Base-by-base conservation (phyloP, 2,113 vertebrate genomes). In the Setophaga coronata region DNA sequence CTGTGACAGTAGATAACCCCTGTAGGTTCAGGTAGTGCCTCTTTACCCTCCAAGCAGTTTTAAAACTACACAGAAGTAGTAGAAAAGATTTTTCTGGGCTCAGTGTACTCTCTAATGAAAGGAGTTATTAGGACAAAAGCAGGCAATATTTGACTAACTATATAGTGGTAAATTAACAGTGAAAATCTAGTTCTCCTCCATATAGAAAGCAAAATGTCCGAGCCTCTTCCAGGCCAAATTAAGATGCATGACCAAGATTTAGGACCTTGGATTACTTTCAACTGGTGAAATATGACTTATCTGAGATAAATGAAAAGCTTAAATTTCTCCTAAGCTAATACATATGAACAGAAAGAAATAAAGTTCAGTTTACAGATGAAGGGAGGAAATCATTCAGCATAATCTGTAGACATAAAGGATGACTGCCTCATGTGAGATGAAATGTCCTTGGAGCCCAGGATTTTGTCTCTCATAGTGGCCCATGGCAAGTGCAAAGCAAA, bases 271-370 rank as follows among this genome's bases (percentile, higher is more conserved):
- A 54, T 90, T 90, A 82, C 77, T 95, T 95, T 80, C 95, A 79
- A 60, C 23, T 67, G 64, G 45, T 79, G 72, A 73, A 91, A 82
- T 89, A 57, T 58, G 58, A 36, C 21, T 82, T 77, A 31, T 29
- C 34, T 40, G 90, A 93, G 78, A 87, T 91, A 95, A 93, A 92
- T 45, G 79, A 72, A 89, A 92, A 91, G 61, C 57, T 94, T 93
- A 74, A 47, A 25, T 82, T 96, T 87, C 29, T 95, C 61, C 60
- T 87, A 89, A 57, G 72, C 13, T 80, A 65, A 90, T 95, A n/a
- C 15, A 50, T 66, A 64, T 36, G 70, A 85, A 69, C 7, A 90
- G 71, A 90, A 95, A 58, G 21, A 74, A 88, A 94, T 81, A 51
- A 20, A 92, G 38, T 71, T 86, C 48, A 45, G 15, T 72, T 82